Percentiles rank a stretch among this genome's conserved stretches.
Evolutionary conservation across 2,888 invertebrate genomes (phyloP).

Genomic region (Gonocerus acuteangulatus): DNA sequence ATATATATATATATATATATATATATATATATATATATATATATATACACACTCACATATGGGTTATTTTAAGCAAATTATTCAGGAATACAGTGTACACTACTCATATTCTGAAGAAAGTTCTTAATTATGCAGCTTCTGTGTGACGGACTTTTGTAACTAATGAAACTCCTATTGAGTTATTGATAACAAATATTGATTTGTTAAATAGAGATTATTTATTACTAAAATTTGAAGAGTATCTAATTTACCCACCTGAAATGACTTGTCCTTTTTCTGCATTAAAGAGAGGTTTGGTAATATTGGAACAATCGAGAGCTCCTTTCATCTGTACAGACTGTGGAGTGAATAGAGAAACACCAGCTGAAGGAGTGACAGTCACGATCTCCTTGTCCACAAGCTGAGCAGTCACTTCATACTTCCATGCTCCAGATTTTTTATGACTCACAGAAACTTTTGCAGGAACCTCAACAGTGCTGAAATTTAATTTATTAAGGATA

Average conservation of each 20-base stretch:
- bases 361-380: conserved; percentile 60
- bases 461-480: conserved; percentile 41
- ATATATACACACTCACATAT: too few relatives aligned
- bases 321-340: conserved; percentile 54
- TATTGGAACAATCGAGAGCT: conserved; percentile 50
- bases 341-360: conserved; percentile 63
- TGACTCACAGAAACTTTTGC: conserved; percentile 39
- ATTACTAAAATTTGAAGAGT: too few relatives aligned
- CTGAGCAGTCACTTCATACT: conserved; percentile 46
- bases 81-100: too few relatives aligned
- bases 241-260: conserved; percentile 49
- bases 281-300: conserved; percentile 48
- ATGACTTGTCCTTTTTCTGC: conserved; percentile 63
- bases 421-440: conserved; percentile 27
- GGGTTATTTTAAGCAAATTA: too few relatives aligned
- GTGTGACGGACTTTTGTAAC: too few relatives aligned
- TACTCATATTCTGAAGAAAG: too few relatives aligned
- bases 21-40: too few relatives aligned
- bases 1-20: too few relatives aligned
- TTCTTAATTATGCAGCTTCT: too few relatives aligned
- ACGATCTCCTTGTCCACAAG: conserved; percentile 49
- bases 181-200: too few relatives aligned
- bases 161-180: too few relatives aligned
- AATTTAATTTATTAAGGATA: background rate
- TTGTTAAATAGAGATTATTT: too few relatives aligned